Evolutionary conservation across 2,797 vertebrate species (phyloP).

Genomic region (Rhabdophis nuchalis): DNA sequence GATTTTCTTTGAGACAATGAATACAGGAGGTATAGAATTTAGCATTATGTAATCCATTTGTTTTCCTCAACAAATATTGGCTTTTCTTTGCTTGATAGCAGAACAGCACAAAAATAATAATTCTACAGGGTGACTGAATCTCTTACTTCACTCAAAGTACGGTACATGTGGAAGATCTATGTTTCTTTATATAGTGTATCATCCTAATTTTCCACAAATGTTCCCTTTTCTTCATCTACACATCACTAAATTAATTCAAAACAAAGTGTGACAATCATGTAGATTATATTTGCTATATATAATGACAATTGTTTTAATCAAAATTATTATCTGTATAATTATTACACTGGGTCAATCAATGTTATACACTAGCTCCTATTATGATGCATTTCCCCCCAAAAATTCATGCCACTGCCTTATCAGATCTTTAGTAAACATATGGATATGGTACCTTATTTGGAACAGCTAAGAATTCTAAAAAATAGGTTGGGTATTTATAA

Average conservation of each 20-base stretch:
- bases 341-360: neutral
- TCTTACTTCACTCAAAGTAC: neutral
- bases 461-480: slow-evolving; percentile 14
- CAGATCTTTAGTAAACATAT: neutral
- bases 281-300: neutral
- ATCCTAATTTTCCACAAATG: neutral
- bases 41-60: neutral
- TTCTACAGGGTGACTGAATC: neutral
- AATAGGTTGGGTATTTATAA: neutral
- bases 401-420: neutral
- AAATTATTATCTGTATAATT: neutral
- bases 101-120: neutral
- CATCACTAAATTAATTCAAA: neutral
- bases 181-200: neutral
- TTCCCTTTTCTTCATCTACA: neutral
- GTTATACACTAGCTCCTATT: neutral
- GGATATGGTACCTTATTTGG: neutral
- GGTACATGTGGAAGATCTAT: neutral
- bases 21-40: neutral
- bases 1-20: neutral
- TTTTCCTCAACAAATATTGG: neutral
- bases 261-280: neutral
- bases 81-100: neutral
- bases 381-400: neutral
- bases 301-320: neutral